Base-by-base conservation (phyloP, 2,888 invertebrate species). In the Pterostichus niger region DNA sequence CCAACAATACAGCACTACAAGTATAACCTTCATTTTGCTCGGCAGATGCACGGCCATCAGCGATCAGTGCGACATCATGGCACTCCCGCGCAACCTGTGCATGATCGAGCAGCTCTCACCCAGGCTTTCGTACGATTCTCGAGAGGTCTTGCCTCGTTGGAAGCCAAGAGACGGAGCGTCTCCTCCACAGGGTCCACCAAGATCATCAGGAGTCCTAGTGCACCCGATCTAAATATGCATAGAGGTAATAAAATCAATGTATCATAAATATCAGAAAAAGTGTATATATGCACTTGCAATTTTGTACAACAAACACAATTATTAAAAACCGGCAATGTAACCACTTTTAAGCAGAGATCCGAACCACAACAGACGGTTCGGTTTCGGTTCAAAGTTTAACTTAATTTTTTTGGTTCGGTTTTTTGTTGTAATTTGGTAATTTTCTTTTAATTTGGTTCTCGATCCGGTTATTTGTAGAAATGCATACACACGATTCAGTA, bases 161-260 rank as follows among this genome's bases (percentile, higher is more conserved):
- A 76, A 52, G 75, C 79, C 10, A 80, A 80, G 31, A 59, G 80
- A 52, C 59, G 64, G 13, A 84, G 83, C 64, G 71, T 79, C 15
- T 75, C 75, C 11, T 84, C 64, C 10, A 76, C 61, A 17, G 73
- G 59, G 35, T 44, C 87, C 88, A 31, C 90, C 89, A 76, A 83
- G 35, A 83, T 83, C 52, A 61, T 24, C 15, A 91, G 91, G 86
- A 93, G 93, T 87, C 93, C 93, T 52, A 93, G 93, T 84, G 93
- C 93, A 6, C 93, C 93, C 0, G 92, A 92, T 84, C 89, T 93
- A 52, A 89, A 90, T 15, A 89, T 90, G 76, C 88, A 91, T 86
- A 88, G 64, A 83, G 83, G 83, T 83, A 83, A 78, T 11, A 49
- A 49, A 6, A 49, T 2, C 1, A 11, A 11, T 6, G n/a, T 6